These are phyloP conservation scores for Propithecus deckenii DNA, from an alignment of 2,797 vertebrate genomes.

Conservation along the genomic window DNA sequence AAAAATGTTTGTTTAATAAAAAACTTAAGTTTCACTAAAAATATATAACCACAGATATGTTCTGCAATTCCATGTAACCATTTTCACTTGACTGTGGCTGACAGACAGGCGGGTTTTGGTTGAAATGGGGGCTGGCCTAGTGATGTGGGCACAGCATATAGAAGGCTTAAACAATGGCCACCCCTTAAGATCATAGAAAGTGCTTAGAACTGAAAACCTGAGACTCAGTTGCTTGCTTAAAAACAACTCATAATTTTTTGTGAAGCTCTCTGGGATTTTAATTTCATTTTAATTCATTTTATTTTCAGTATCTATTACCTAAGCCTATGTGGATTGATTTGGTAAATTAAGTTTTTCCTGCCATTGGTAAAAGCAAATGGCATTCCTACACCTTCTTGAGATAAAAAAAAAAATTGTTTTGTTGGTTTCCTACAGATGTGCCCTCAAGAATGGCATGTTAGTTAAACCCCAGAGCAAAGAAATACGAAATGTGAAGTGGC, in stretches of 20 bases:
- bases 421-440: neutral
- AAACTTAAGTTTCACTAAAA: neutral
- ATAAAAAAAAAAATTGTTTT: neutral
- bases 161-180: neutral
- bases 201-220: neutral
- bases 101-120: neutral
- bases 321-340: neutral
- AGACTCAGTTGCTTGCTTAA: neutral
- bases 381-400: neutral
- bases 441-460: neutral
- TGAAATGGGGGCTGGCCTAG: rapidly evolving
- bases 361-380: constrained; percentile 29
- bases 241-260: neutral
- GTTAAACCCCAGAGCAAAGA: constrained; percentile 51
- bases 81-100: neutral
- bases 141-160: neutral
- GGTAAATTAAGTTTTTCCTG: neutral
- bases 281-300: neutral
- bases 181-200: neutral
- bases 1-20: neutral
- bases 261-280: neutral
- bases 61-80: neutral
- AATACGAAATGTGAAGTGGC: neutral
- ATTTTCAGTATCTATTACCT: neutral
- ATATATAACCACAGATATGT: neutral